Percentiles rank a stretch among this genome's conserved stretches.
phyloP scores from a whole-genome alignment of 2,797 vertebrate genomes.

The Pteronotus mesoamericanus region DNA sequence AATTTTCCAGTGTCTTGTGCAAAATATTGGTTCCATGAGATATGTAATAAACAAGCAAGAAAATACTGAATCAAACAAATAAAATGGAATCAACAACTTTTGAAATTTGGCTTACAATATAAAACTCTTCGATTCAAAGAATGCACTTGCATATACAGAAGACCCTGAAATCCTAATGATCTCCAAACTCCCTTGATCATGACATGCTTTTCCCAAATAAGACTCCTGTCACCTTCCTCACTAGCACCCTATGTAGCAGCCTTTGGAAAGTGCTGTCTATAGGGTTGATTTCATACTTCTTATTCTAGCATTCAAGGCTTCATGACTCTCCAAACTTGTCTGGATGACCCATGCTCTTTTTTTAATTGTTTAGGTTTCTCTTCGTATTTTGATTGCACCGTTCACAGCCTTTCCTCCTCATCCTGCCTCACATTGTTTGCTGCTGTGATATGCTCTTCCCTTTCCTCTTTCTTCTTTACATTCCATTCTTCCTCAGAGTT shows the following conservation, averaged over 20 bases:
- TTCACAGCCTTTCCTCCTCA: not conserved
- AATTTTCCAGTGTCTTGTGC: not conserved
- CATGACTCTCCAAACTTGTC: not conserved
- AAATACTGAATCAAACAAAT: not conserved
- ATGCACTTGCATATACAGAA: not conserved
- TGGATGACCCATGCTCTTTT: accelerated
- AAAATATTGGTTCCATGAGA: not conserved
- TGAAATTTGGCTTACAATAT: not conserved
- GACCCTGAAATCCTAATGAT: not conserved
- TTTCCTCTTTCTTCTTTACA: not conserved
- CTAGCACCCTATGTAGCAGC: accelerated
- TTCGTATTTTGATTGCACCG: not conserved
- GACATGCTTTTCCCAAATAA: not conserved
- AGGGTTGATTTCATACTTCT: not conserved
- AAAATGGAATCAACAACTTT: not conserved
- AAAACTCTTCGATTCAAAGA: not conserved
- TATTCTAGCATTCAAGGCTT: not conserved
- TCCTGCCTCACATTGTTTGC: too few relatives aligned
- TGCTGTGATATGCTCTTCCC: accelerated
- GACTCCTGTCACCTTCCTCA: not conserved
- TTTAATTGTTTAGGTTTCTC: accelerated
- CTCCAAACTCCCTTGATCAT: not conserved
- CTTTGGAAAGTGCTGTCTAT: not conserved
- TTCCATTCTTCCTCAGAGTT: accelerated
- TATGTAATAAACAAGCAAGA: not conserved